Base-by-base conservation (phyloP, 2,113 vertebrate genomes). In the Morone chrysops region DNA sequence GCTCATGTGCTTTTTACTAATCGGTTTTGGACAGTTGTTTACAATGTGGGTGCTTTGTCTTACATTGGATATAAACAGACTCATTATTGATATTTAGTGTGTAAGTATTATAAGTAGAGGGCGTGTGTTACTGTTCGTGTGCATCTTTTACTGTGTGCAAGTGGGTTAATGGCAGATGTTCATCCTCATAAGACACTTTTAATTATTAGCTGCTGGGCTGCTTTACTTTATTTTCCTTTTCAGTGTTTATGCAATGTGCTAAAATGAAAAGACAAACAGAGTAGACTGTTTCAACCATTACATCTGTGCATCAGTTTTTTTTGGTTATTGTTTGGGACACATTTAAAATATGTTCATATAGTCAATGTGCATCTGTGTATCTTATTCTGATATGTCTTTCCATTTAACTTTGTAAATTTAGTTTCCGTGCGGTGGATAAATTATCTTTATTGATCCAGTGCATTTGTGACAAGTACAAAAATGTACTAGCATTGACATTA, bases 1-100 rank as follows among this genome's bases (percentile, higher is more conserved):
- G 67, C 17, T 79, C 56, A 70, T 12, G 47, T 45, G 22, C 25
- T 72, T 65, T 38, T 22, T 22, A 17, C 47, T 48, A 80, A 80
- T 56, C 40, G 8, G 47, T 54, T 70, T 78, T 50, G 31, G 25
- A 50, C 51, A 13, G n/a, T 25, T 41, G 9, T 66, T 77, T 77
- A 31, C 50, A 66, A 36, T 50, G 43, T 22, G n/a, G 10, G n/a
- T 25, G 22, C n/a, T 59, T 45, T 57, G 40, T 25, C 38, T 59
- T 2, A 3, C 1, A 2, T 31, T 59, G 17, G 10, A 20, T 69
- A 9, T 68, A 51, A 51, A 68, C 47, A 36, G 36, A 68, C 14
- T 67, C 65, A 4, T 45, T 45, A 47, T 48, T 25, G 22, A 67
- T 25, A 17, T 48, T 25, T 9, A 1, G 18, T 3, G 59, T 6